A percentile compares a stretch with the other conserved stretches of the same genome.
Conservation (phyloP, 2,113 vertebrate genomes). For the Sinocyclocheilus maitianheensis region DNA sequence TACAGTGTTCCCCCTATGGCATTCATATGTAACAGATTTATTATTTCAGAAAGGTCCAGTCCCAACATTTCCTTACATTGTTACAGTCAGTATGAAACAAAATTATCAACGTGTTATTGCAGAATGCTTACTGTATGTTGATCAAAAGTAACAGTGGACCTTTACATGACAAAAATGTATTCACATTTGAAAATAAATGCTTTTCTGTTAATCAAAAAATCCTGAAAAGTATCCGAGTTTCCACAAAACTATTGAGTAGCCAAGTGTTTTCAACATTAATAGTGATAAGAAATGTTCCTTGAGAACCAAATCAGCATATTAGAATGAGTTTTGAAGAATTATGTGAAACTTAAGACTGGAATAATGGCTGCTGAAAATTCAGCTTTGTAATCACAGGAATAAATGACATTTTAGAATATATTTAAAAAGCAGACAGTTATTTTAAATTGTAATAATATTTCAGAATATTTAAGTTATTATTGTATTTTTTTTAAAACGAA, state of each 20-base stretch:
- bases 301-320: background rate
- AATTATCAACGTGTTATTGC: background rate
- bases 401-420: background rate
- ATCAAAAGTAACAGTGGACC: no score
- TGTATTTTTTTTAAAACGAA: background rate
- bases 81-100: background rate
- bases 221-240: background rate
- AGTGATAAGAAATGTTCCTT: no score
- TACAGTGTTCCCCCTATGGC: background rate
- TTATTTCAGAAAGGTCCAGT: background rate
- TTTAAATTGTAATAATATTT: background rate
- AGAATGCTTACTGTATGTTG: background rate
- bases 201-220: background rate
- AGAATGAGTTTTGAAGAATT: no score
- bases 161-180: no score
- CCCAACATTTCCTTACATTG: background rate
- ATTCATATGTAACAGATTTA: background rate
- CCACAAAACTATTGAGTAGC: background rate
- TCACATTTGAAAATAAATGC: background rate
- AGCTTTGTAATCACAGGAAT: background rate
- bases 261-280: background rate
- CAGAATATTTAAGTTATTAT: background rate
- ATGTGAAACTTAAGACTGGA: background rate
- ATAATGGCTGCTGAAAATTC: background rate
- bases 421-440: background rate